These are phyloP conservation scores for Cynodonichthys magdalenae DNA, from an alignment of 2,797 vertebrate genomes.

Conservation along the genomic window DNA sequence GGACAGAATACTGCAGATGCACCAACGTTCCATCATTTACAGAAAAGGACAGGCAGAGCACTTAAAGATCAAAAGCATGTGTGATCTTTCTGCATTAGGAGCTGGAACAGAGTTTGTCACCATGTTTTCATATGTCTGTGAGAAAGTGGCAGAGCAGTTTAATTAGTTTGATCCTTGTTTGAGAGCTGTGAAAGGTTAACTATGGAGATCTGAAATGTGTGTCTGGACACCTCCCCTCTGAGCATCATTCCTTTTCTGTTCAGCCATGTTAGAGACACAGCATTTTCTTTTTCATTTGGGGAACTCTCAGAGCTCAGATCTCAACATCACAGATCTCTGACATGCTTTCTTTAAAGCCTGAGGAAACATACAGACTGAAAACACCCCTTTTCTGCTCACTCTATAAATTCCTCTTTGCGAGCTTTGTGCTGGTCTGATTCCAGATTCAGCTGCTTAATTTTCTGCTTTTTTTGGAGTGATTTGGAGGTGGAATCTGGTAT, in stretches of 20 bases:
- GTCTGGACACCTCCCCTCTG: conserved; percentile 23
- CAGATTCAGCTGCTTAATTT: conserved; percentile 57
- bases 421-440: conserved; percentile 43
- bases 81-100: conserved; percentile 34
- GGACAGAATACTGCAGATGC: conserved; percentile 25
- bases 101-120: conserved; percentile 73
- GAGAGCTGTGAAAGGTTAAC: conserved; percentile 58
- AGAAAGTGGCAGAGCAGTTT: conserved; percentile 49
- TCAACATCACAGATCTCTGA: neutral
- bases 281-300: neutral
- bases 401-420: conserved; percentile 11
- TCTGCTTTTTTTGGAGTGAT: conserved; percentile 42
- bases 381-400: neutral
- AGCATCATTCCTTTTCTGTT: conserved; percentile 1
- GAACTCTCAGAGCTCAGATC: neutral
- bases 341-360: conserved; percentile 8
- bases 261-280: neutral
- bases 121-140: conserved; percentile 58
- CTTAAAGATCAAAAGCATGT: neutral
- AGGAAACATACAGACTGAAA: conserved; percentile 21
- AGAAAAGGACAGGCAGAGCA: conserved; percentile 15
- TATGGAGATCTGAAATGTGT: conserved; percentile 33
- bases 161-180: conserved; percentile 66
- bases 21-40: conserved; percentile 39
- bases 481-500: conserved; percentile 41